Base-by-base conservation (phyloP, 2,797 vertebrate genomes). In the Borostomias antarcticus region DNA sequence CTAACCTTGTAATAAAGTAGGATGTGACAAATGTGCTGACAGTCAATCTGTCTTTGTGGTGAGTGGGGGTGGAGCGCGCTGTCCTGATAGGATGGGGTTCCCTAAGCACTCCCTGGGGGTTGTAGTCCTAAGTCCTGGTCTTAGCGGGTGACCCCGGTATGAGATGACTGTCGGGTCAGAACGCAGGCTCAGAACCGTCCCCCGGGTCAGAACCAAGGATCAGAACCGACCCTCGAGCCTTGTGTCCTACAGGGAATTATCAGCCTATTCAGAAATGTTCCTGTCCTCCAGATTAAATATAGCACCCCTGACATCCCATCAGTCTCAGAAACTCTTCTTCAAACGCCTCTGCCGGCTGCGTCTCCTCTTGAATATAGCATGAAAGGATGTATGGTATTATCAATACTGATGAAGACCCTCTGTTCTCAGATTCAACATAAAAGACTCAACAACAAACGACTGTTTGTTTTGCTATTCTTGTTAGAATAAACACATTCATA, bases 1-100 rank as follows among this genome's bases (percentile, higher is more conserved):
- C 73, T 82, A 71, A 86, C 85, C 85, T 85, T 86, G 83, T 78
- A 65, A 87, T 84, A 83, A 84, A 87, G 72, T 70, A 65, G 59
- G 54, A 81, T 43, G 71, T 76, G 76, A 82, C 73, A 66, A 79
- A 79, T 75, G 66, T 68, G 63, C 76, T 87, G 86, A 85, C 73
- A 75, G 76, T 64, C 66, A 68, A 85, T 76, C 68, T 51, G 66
- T 85, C 72, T 66, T 76, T 78, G 73, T 69, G 64, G 21, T 21
- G 72, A 69, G 52, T 58, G 50, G 52, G 19, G 47, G n/a, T 23
- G 76, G 74, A 69, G 63, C n/a, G n/a, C n/a, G 28, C 32, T 64
- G 70, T 72, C 78, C 72, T 54, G 69, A 67, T 67, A 2, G 25
- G 25, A 33, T 6, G 28, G 62, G 28, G 70, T 15, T 67, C 77